Conservation (phyloP, 2,113 vertebrate species). For the Ptilonorhynchus violaceus region DNA sequence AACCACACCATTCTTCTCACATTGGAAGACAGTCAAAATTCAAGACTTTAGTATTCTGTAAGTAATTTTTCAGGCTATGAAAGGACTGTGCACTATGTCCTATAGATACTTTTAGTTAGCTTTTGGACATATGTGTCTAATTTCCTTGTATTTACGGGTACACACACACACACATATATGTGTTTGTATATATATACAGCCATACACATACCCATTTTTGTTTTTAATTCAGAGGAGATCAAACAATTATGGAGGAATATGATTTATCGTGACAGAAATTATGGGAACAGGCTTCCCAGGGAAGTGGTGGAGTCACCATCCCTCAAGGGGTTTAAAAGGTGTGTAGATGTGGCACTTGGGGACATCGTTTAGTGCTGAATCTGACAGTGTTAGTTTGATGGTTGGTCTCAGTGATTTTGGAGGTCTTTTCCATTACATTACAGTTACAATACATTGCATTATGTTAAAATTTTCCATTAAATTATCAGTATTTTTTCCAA, state of each 20-base stretch:
- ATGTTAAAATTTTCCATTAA: not conserved
- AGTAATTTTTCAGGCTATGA: not conserved
- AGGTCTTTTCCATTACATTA: not conserved
- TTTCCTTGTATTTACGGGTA: not conserved
- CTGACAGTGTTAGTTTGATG: not conserved
- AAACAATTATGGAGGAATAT: not conserved
- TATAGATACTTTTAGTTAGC: not conserved
- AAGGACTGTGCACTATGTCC: not conserved
- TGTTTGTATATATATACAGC: rapidly evolving
- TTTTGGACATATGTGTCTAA: not conserved
- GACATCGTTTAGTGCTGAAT: not conserved
- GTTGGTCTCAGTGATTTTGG: not conserved
- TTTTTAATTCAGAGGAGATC: not conserved
- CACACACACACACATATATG: rapidly evolving
- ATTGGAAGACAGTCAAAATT: not conserved
- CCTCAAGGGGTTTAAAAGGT: not conserved
- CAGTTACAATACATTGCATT: not conserved
- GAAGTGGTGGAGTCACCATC: not conserved
- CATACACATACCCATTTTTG: rapidly evolving
- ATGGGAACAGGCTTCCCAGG: not conserved
- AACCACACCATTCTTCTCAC: not conserved
- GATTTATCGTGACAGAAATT: not conserved
- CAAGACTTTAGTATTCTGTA: not conserved
- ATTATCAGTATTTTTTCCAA: not conserved
- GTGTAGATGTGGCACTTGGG: not conserved